Evolutionary conservation across 2,797 vertebrate genomes (phyloP).

Genomic region (Kryptopterus vitreolus): DNA sequence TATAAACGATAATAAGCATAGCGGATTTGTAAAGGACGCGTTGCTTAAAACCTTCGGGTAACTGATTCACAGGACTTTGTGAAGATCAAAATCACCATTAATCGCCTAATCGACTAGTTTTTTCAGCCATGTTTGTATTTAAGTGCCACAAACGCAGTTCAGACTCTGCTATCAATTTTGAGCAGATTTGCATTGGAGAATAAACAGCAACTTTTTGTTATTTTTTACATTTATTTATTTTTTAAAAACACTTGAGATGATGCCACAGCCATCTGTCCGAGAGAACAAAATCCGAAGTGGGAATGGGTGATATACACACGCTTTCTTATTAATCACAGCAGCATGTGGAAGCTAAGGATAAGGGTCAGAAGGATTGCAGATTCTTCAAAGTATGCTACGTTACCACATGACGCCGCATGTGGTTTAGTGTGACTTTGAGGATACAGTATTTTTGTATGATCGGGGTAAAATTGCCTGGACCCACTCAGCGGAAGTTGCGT

Average conservation of each 20-base stretch:
- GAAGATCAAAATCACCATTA: not conserved
- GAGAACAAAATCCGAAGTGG: not conserved
- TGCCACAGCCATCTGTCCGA: not conserved
- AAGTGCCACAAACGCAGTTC: not conserved
- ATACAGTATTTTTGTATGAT: not conserved
- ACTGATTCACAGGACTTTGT: not conserved
- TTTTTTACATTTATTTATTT: too few species aligned
- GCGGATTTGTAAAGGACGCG: not conserved
- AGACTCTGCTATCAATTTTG: not conserved
- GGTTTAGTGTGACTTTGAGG: not conserved
- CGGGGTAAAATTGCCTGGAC: too few species aligned
- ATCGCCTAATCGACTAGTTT: not conserved
- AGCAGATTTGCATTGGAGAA: not conserved
- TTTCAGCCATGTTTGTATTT: not conserved
- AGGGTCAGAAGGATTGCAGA: not conserved
- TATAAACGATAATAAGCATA: not conserved
- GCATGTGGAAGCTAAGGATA: too few species aligned
- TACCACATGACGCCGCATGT: not conserved
- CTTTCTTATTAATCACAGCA: not conserved
- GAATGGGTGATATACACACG: too few species aligned
- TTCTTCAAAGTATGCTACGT: not conserved
- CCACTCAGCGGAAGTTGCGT: too few species aligned
- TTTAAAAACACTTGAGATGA: not conserved
- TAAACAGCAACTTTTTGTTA: not conserved
- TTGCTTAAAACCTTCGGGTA: not conserved